Evolutionary conservation across 1,140 invertebrate genomes (phyloP), one percentile per base, ranked within the genome.

Genomic region (Caenorhabditis inopinata): DNA sequence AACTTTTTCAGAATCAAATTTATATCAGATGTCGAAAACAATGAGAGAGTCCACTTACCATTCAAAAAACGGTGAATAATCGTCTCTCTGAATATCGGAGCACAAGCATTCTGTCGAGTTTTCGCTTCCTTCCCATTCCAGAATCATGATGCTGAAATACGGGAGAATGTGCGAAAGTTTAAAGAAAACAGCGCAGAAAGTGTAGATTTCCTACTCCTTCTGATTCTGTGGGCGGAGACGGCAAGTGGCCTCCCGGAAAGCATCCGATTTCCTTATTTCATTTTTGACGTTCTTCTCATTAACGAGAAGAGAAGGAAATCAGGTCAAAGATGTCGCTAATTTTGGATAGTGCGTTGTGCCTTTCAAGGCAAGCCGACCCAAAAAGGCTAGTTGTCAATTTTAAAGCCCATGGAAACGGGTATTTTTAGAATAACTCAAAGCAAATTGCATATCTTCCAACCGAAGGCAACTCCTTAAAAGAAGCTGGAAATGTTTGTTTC

Each of bases 61-160:
- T 18, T 86, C 85, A 82, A 88, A 87, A 32, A 88, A 78, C n/a
- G 86, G 87, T 9, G 86, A 87, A 79, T 87, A 87, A 74, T 87
- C 87, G 32, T 87, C 86, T 48, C 83, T 83, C 62, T 88, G 84
- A 38, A 86, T 47, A 74, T 86, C 85, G 16, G 82, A 80, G 53
- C 85, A 85, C 27, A 85, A 47, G 51, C 85, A 85, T 38, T 82
- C 76, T 25, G 84, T 85, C 21, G 42, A 74, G 35, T 85, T 85
- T 18, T 68, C 75, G 35, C 27, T 53, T 6, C 45, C 47, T 49
- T 48, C 32, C 46, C 42, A 48, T 14, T 75, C 73, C 73, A 75
- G 58, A 68, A 68, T 68, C 58, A 68, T 68, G 32, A 68, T 68
- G 58, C 58, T 68, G 58, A 21, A 68, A 68, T 21, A 42, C 2